These are phyloP conservation scores for Xestia ashworthii DNA, from an alignment of 2,888 invertebrate genomes.

Conservation along the genomic window DNA sequence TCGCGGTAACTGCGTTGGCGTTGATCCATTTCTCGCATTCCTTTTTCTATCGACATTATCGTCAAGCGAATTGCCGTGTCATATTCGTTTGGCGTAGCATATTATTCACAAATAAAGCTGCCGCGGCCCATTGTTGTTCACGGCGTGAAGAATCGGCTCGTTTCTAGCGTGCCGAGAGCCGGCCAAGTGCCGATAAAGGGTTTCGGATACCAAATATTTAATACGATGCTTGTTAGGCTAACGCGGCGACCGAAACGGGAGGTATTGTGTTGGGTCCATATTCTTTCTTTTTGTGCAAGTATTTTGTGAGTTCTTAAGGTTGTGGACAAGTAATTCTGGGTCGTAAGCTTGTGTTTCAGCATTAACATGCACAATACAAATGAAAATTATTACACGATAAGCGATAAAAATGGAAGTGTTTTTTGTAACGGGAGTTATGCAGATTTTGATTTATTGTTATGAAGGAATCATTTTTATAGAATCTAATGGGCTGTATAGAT, in stretches of 20 bases:
- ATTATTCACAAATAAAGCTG: slow-evolving; percentile 87
- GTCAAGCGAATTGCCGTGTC: slow-evolving; percentile 82
- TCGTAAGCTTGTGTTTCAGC: slow-evolving; percentile 58
- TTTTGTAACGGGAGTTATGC: slow-evolving; percentile 31
- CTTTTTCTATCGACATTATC: slow-evolving; percentile 69
- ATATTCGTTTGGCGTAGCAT: slow-evolving; percentile 84
- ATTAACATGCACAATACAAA: slow-evolving; percentile 52
- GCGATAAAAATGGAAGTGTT: slow-evolving; percentile 29
- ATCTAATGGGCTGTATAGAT: not conserved
- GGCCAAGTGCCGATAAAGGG: slow-evolving; percentile 72
- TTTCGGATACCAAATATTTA: slow-evolving; percentile 79
- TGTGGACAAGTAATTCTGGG: slow-evolving; percentile 57
- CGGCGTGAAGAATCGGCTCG: slow-evolving; percentile 80
- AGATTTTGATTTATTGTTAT: slow-evolving; percentile 11
- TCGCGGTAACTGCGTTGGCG: slow-evolving; percentile 26
- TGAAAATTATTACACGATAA: slow-evolving; percentile 56
- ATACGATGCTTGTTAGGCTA: slow-evolving; percentile 82
- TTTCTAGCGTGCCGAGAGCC: slow-evolving; percentile 79
- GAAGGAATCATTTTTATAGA: not conserved
- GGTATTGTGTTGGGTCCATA: slow-evolving; percentile 60
- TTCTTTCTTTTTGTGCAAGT: slow-evolving; percentile 50
- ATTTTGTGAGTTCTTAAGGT: slow-evolving; percentile 53
- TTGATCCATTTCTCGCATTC: slow-evolving; percentile 49
- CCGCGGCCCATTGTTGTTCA: slow-evolving; percentile 82
- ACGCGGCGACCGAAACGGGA: slow-evolving; percentile 64